These are phyloP conservation scores for Tetheella fluctuosa DNA, from an alignment of 2,888 invertebrate species.

Conservation along the genomic window DNA sequence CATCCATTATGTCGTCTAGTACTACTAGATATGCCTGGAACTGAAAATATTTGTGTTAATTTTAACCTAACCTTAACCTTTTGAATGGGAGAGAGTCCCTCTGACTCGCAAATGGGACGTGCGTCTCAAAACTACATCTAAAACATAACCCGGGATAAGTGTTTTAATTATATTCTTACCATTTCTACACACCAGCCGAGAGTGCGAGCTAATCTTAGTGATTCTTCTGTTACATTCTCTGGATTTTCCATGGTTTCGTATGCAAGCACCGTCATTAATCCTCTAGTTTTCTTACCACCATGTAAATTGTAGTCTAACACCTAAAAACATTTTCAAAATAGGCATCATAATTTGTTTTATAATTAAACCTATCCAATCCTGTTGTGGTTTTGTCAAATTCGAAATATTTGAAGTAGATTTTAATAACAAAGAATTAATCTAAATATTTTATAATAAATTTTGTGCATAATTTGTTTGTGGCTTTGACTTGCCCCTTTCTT, in stretches of 20 bases:
- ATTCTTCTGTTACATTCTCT: conserved; percentile 87
- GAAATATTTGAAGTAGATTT: neutral
- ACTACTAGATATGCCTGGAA: conserved; percentile 94
- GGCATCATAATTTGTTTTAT: neutral
- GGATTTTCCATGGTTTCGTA: conserved; percentile 87
- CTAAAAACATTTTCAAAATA: conserved; percentile 65
- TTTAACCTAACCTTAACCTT: no score
- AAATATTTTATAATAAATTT: no score
- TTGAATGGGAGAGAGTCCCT: no score
- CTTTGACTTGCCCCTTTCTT: no score
- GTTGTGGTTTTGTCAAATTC: neutral
- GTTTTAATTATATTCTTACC: no score
- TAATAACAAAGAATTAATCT: neutral
- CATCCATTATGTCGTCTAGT: conserved; percentile 96
- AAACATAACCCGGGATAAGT: no score
- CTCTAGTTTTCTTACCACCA: conserved; percentile 92
- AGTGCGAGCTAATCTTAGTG: conserved; percentile 88
- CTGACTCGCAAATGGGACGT: no score
- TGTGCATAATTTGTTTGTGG: no score
- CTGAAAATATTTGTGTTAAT: conserved; percentile 78
- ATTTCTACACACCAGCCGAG: conserved; percentile 97
- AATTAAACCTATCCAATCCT: neutral
- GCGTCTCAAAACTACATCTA: no score
- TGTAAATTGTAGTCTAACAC: conserved; percentile 94
- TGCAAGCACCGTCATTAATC: conserved; percentile 87